Conservation (phyloP, 2,888 invertebrate genomes). For the Taphrorychus bicolor region DNA sequence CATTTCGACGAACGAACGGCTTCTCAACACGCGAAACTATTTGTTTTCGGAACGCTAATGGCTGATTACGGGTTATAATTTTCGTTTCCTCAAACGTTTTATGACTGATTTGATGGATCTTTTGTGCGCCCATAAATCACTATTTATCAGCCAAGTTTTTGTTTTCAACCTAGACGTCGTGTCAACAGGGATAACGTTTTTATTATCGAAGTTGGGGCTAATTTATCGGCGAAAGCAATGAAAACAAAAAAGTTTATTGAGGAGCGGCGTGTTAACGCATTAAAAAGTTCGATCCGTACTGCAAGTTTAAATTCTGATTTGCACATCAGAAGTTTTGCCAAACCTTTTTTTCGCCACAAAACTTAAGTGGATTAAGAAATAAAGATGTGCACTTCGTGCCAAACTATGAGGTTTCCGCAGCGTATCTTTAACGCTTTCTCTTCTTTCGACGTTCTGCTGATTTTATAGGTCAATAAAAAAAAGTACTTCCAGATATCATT, state of each 20-base stretch:
- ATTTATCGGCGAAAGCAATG: not conserved
- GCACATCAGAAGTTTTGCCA: too few relatives aligned
- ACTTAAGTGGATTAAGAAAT: too few relatives aligned
- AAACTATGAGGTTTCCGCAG: too few relatives aligned
- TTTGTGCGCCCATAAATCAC: conserved; percentile 27
- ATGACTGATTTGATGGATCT: conserved; percentile 24
- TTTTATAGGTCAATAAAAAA: too few relatives aligned
- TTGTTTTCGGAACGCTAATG: conserved; percentile 29
- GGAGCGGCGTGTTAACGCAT: not conserved
- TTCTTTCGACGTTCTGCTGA: too few relatives aligned
- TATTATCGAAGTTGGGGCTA: not conserved
- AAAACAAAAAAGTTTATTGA: not conserved
- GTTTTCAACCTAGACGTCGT: conserved; percentile 1
- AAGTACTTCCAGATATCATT: too few relatives aligned
- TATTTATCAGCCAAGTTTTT: conserved; percentile 9
- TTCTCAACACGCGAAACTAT: conserved; percentile 24
- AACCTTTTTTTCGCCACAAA: too few relatives aligned
- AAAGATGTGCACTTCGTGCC: too few relatives aligned
- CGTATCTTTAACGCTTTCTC: too few relatives aligned
- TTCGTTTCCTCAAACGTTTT: conserved; percentile 25
- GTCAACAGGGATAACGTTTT: not conserved
- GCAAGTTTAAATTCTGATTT: too few relatives aligned
- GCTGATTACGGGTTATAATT: conserved; percentile 32
- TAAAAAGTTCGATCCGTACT: too few relatives aligned
- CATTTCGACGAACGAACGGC: conserved; percentile 20